phyloP scores from a whole-genome alignment of 2,888 invertebrate genomes.

The Sinotaia quadrata region DNA sequence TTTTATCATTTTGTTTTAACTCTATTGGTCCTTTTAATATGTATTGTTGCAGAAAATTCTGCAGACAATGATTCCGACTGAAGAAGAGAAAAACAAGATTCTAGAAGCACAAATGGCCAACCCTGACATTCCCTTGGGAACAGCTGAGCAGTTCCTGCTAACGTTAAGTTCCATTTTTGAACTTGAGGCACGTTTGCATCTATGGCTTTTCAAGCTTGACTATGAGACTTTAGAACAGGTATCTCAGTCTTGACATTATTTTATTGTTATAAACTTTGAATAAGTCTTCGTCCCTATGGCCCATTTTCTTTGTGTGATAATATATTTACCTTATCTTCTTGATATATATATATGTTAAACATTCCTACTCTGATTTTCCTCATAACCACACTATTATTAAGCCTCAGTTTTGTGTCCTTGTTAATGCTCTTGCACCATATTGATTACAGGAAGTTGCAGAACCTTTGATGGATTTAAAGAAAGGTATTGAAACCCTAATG shows the following conservation, averaged over 20 bases:
- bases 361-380: no score
- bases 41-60: slow-evolving; percentile 85
- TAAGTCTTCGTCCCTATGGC: no score
- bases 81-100: slow-evolving; percentile 96
- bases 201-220: slow-evolving; percentile 99
- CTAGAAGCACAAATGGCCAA: slow-evolving; percentile 94
- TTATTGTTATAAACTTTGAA: no score
- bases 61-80: slow-evolving; percentile 95
- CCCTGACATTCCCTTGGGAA: slow-evolving; percentile 89
- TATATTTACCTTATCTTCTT: no score
- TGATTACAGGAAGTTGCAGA: slow-evolving; percentile 93
- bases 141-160: slow-evolving; percentile 98
- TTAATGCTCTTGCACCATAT: not conserved
- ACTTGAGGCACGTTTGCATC: slow-evolving; percentile 89
- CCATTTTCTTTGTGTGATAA: no score
- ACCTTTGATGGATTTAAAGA: slow-evolving; percentile 98
- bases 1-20: no score
- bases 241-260: no score
- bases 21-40: no score
- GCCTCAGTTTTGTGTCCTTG: not conserved
- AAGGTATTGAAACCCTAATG: slow-evolving; percentile 92
- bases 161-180: slow-evolving; percentile 96
- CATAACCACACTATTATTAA: no score
- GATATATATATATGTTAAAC: no score
- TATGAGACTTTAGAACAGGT: slow-evolving; percentile 96